These are phyloP conservation scores for Podarcis muralis DNA, from an alignment of 2,113 vertebrate species.

Conservation along the genomic window DNA sequence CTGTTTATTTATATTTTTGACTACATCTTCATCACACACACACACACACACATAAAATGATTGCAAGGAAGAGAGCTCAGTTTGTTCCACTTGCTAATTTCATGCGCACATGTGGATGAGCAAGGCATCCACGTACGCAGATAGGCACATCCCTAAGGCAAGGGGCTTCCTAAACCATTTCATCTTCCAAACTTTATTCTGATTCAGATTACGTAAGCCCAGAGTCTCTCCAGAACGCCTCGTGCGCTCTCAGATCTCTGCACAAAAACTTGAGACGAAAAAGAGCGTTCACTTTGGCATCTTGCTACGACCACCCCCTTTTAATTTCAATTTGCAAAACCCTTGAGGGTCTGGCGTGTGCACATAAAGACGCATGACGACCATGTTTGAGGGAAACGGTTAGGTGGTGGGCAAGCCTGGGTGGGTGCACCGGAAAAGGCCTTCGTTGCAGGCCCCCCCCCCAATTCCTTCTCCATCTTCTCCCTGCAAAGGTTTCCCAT, in stretches of 20 bases:
- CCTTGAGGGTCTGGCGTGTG: too few relatives aligned
- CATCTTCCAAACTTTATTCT: not conserved
- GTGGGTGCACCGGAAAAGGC: not conserved
- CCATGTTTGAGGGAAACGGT: not conserved
- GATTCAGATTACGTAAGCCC: not conserved
- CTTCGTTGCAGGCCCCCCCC: not conserved
- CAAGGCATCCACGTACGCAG: not conserved
- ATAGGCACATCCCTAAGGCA: not conserved
- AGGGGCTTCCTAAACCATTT: not conserved
- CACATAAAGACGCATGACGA: too few relatives aligned
- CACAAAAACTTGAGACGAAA: not conserved
- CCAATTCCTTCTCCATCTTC: not conserved
- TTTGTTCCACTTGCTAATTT: not conserved
- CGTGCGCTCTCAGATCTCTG: not conserved
- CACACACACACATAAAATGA: not conserved
- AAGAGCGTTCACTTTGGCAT: slow-evolving; percentile 26
- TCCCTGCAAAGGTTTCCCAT: slow-evolving; percentile 32
- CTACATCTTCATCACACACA: not conserved
- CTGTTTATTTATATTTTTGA: not conserved
- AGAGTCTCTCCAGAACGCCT: too few relatives aligned
- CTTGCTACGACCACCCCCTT: slow-evolving; percentile 42
- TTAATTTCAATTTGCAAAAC: not conserved
- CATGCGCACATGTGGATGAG: not conserved
- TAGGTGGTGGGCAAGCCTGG: not conserved
- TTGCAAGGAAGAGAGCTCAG: not conserved